These are phyloP conservation scores for Sturmia bella DNA, from an alignment of 2,888 invertebrate species.

Conservation along the genomic window DNA sequence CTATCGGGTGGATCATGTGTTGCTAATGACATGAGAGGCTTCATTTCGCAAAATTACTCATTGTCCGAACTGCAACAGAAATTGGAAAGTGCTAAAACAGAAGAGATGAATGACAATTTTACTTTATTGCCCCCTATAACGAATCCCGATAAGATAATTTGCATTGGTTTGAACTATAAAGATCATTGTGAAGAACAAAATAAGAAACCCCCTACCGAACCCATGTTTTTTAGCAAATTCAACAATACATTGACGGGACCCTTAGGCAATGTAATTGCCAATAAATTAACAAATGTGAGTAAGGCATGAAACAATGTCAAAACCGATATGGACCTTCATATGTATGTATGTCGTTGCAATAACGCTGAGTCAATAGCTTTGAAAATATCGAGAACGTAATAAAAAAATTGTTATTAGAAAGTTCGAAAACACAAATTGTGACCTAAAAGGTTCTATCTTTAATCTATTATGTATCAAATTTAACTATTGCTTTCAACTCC, in stretches of 20 bases:
- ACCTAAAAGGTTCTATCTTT: too few relatives aligned
- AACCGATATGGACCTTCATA: too few relatives aligned
- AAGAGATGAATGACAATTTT: conserved; percentile 72
- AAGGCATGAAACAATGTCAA: too few relatives aligned
- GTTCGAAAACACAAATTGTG: too few relatives aligned
- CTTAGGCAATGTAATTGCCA: conserved; percentile 85
- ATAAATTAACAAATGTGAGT: conserved; percentile 85
- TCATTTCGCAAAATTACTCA: conserved; percentile 81
- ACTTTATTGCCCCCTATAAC: conserved; percentile 86
- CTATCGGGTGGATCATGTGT: conserved; percentile 81
- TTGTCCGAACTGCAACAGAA: conserved; percentile 78
- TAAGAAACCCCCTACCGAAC: conserved; percentile 87
- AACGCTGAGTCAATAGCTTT: too few relatives aligned
- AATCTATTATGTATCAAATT: too few relatives aligned
- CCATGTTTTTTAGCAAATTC: conserved; percentile 94
- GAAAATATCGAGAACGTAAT: too few relatives aligned
- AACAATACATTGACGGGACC: conserved; percentile 90
- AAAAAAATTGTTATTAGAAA: too few relatives aligned
- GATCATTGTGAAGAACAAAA: conserved; percentile 94
- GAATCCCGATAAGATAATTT: conserved; percentile 91
- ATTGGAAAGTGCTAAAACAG: conserved; percentile 66
- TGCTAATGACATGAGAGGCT: conserved; percentile 82
- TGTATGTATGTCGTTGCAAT: too few relatives aligned
- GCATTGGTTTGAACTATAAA: conserved; percentile 92
- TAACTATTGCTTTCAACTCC: too few relatives aligned